Evolutionary conservation across 2,113 vertebrate genomes (phyloP).

Genomic region (Aphelocoma coerulescens): DNA sequence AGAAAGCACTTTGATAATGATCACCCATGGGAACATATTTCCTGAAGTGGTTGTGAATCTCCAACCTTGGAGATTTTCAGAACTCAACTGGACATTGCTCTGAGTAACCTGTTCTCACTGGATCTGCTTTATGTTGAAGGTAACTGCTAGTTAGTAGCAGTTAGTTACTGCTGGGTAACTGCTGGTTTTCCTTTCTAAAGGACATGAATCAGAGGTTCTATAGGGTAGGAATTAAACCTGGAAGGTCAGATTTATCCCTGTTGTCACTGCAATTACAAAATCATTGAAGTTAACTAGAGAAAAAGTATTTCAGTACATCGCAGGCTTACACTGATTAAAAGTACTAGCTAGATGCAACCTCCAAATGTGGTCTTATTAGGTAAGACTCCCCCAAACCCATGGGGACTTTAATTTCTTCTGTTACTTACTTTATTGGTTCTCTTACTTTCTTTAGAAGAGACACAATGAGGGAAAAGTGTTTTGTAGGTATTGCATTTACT

Average conservation of each 20-base stretch:
- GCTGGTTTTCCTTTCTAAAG: not conserved
- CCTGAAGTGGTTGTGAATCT: not conserved
- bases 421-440: not conserved
- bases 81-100: accelerated
- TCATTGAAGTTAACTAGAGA: not conserved
- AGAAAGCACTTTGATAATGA: not conserved
- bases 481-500: not conserved
- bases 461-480: not conserved
- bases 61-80: not conserved
- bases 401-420: not conserved
- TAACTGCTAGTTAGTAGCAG: not conserved
- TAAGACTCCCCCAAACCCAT: accelerated
- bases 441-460: not conserved
- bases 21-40: not conserved
- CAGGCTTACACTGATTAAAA: not conserved
- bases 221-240: not conserved
- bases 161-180: not conserved
- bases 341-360: not conserved
- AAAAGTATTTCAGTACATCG: not conserved
- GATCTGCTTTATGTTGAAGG: not conserved
- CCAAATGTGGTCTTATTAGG: not conserved
- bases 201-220: not conserved
- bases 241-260: not conserved
- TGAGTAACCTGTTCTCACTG: not conserved
- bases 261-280: not conserved